A percentile compares a stretch with the other conserved stretches of the same genome.
Conservation (phyloP, 2,113 vertebrate genomes). For the Etheostoma cragini region DNA sequence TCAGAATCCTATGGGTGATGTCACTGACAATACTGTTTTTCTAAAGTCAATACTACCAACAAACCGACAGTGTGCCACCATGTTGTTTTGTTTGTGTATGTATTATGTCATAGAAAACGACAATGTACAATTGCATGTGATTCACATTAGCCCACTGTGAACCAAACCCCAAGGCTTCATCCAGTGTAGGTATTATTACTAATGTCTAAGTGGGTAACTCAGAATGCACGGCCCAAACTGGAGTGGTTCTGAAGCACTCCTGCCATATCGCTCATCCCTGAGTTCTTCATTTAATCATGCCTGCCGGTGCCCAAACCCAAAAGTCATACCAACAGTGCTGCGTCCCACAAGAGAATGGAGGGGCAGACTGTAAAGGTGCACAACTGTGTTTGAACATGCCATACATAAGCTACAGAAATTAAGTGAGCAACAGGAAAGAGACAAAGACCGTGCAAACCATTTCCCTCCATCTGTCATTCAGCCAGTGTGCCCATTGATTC, state of each 20-base stretch:
- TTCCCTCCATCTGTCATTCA: constrained; percentile 57
- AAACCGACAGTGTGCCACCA: constrained; percentile 1
- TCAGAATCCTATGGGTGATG: not conserved
- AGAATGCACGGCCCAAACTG: constrained; percentile 24
- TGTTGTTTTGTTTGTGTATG: not conserved
- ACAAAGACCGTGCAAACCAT: constrained; percentile 11
- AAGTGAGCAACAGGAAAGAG: constrained; percentile 33
- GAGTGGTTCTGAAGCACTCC: constrained; percentile 31
- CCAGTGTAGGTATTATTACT: constrained; percentile 37
- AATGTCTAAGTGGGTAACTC: constrained; percentile 64
- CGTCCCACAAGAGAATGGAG: constrained; percentile 44
- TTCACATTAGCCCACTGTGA: constrained; percentile 12
- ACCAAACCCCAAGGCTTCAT: constrained; percentile 12
- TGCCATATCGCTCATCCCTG: constrained; percentile 45
- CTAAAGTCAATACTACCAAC: not conserved
- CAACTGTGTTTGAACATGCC: not conserved
- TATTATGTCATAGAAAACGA: not conserved
- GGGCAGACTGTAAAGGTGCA: constrained; percentile 21
- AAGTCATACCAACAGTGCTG: constrained; percentile 32
- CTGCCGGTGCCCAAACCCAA: constrained; percentile 47
- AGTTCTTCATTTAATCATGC: constrained; percentile 59
- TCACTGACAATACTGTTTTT: not conserved
- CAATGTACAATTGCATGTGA: constrained; percentile 15
- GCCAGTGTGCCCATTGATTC: constrained; percentile 44
- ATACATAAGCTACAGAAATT: constrained; percentile 7